phyloP scores from a whole-genome alignment of 2,797 vertebrate species.

The Cyclura pinguis region DNA sequence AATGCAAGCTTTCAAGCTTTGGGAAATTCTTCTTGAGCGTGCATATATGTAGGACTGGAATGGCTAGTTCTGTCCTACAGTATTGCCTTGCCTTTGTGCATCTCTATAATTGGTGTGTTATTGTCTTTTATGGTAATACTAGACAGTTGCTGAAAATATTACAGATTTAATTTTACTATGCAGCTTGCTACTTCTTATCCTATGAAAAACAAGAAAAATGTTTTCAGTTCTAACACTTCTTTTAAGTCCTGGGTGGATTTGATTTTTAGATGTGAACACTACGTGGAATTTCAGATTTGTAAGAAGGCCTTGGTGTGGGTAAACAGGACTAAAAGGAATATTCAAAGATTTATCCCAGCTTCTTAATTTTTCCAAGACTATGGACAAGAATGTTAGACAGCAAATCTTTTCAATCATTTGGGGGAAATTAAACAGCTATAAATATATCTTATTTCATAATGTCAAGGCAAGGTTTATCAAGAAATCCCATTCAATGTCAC shows the following conservation, averaged over 20 bases:
- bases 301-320: neutral
- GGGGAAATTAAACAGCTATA: slow-evolving; percentile 32
- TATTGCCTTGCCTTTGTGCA: neutral
- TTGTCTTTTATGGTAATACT: neutral
- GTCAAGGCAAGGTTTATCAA: slow-evolving; percentile 22
- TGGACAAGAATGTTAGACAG: slow-evolving; percentile 13
- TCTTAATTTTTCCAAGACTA: slow-evolving; percentile 27
- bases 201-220: slow-evolving; percentile 9
- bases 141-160: neutral
- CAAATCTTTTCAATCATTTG: slow-evolving; percentile 38
- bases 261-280: slow-evolving; percentile 17
- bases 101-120: neutral
- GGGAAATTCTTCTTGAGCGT: neutral
- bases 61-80: neutral
- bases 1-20: neutral
- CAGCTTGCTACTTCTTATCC: neutral
- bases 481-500: slow-evolving; percentile 36
- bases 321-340: neutral
- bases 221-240: neutral
- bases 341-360: slow-evolving; percentile 35
- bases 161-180: neutral
- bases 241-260: rapidly evolving
- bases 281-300: neutral
- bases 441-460: slow-evolving; percentile 11
- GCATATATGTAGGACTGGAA: neutral